Evolutionary conservation across 1,140 invertebrate genomes (phyloP), one percentile per base, ranked within the genome.

Genomic region (Coenobita brevimanus): DNA sequence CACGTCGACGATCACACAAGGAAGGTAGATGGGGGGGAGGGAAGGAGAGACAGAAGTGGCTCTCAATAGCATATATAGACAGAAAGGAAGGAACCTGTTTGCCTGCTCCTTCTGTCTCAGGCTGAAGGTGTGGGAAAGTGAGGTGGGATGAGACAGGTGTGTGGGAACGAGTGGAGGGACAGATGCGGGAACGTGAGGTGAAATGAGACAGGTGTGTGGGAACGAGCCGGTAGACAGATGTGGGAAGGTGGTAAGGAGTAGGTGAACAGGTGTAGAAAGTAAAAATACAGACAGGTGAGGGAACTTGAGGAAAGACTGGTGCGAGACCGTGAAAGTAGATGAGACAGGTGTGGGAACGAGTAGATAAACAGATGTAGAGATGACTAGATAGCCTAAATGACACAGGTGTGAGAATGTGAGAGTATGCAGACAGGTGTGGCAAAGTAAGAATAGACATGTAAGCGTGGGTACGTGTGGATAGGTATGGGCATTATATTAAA

Each of bases 21-120:
- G 24, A n/a, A 76, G 4, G 41, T 15, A 15, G 73, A 43, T 27
- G 41, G 38, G 24, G 41, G 38, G 27, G 21, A 76, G 43, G 24
- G 38, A 50, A 6, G 73, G 46, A 24, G 33, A 76, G 24, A 46
- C 41, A 46, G n/a, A 43, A 46, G 73, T 43, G 38, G 8, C 41
- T 76, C 73, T 76, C 38, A 76, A 76, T 76, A 38, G 73, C 27
- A 21, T 24, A 76, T 24, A 76, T n/a, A n/a, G n/a, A n/a, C n/a
- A n/a, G n/a, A n/a, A n/a, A n/a, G n/a, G n/a, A 24, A 21, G 73
- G 38, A 76, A 76, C 73, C 73, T 76, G 73, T 76, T 76, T 71
- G 67, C 24, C 67, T 71, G n/a, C n/a, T n/a, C 17, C 46, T 50
- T 50, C 46, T 6, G 46, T 17, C 17, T 17, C 46, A 50, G 46